Evolutionary conservation across 2,797 vertebrate species (phyloP).

Genomic region (Margarornis squamiger): DNA sequence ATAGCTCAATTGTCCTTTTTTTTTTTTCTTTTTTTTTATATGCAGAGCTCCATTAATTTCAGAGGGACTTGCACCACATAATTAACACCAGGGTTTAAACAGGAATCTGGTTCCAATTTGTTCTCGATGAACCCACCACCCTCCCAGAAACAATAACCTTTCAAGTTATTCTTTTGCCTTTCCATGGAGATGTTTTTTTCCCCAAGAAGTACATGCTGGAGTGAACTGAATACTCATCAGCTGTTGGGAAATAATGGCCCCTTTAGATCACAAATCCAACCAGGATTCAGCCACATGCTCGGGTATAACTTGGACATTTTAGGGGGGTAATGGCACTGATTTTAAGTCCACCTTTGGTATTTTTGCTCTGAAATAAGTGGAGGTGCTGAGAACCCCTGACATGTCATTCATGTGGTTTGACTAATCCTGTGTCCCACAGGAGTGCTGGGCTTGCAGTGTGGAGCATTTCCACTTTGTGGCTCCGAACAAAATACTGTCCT

Average conservation of each 20-base stretch:
- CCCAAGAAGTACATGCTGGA: background rate
- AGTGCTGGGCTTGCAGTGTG: background rate
- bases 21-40: background rate
- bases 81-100: conserved; percentile 49
- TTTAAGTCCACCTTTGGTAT: background rate
- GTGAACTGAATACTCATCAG: background rate
- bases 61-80: conserved; percentile 35
- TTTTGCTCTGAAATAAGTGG: background rate
- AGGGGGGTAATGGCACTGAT: background rate
- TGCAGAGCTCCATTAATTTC: conserved; percentile 43
- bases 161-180: background rate
- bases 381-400: background rate
- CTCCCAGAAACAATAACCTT: conserved; percentile 14
- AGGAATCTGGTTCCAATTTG: conserved; percentile 51
- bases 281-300: background rate
- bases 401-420: background rate
- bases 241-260: conserved; percentile 5
- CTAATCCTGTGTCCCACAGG: background rate
- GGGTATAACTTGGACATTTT: background rate
- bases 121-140: background rate
- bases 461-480: background rate
- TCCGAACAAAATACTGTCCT: background rate
- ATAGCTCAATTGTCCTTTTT: background rate
- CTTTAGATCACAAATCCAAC: background rate
- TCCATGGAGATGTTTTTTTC: background rate